Conservation (phyloP, 2,113 vertebrate species). For the Syngnathus scovelli region DNA sequence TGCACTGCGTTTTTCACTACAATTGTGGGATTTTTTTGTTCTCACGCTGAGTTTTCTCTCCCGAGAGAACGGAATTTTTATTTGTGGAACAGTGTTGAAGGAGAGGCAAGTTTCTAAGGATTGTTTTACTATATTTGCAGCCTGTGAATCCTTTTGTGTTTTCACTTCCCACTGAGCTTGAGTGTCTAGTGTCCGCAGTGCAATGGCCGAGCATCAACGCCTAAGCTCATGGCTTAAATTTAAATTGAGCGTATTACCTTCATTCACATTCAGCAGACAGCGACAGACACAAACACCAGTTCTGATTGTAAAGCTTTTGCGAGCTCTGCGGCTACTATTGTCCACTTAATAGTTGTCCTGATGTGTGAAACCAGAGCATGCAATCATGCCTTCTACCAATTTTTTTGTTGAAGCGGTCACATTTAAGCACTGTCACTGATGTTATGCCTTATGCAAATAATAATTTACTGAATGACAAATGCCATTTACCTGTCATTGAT, state of each 20-base stretch:
- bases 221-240: constrained; percentile 12
- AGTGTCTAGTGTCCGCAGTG: constrained; percentile 20
- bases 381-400: constrained; percentile 35
- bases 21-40: constrained; percentile 26
- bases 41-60: constrained; percentile 34
- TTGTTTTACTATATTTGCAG: constrained; percentile 53
- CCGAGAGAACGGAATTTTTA: constrained; percentile 29
- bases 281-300: constrained; percentile 40
- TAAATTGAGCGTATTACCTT: constrained; percentile 34
- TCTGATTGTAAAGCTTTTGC: constrained; percentile 58
- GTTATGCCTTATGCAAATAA: constrained; percentile 54
- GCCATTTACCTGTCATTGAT: constrained; percentile 52
- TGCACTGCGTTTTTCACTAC: constrained; percentile 55
- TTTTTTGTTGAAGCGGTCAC: constrained; percentile 29
- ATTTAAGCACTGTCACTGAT: constrained; percentile 48
- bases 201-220: constrained; percentile 16
- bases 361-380: constrained; percentile 49
- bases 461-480: constrained; percentile 50
- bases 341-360: constrained; percentile 41
- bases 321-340: constrained; percentile 39
- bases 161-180: constrained; percentile 25
- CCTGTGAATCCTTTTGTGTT: constrained; percentile 43
- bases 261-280: constrained; percentile 25
- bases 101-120: constrained; percentile 33
- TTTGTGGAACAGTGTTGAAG: constrained; percentile 33